Base-by-base conservation (phyloP, 2,888 invertebrate species). In the Drosophila prostipennis region DNA sequence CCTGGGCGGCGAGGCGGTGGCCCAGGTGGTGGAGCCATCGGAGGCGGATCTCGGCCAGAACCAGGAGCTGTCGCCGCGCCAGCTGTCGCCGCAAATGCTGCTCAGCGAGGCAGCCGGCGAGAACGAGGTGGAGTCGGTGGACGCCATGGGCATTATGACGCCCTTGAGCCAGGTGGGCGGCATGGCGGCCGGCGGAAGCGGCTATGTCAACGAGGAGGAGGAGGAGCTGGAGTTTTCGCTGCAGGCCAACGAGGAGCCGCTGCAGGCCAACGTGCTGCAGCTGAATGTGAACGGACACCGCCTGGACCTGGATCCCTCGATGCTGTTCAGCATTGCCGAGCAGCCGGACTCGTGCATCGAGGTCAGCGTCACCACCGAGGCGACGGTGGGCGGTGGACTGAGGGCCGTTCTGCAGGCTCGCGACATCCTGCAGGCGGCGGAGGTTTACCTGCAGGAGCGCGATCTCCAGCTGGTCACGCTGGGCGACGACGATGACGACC, bases 401-500 rank as follows among this genome's bases (percentile, higher is more conserved):
- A 69, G 52, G 0, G 73, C 75, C 0, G 57, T 73, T 19, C 40
- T 82, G 1, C 76, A 53, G 8, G 78, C 76, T 2, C 57, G 69
- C 29, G 87, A 82, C 7, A 76, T 82, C 1, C n/a, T 82, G 13
- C 65, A 70, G 92, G 93, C 71, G 91, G 93, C 54, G 91, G 76
- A 74, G 55, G 60, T 49, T 0, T 80, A 72, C 46, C 34, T 83
- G 36, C 84, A 76, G 34, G 80, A 86, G 11, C 83, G 80, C 0
- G 80, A 86, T 6, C 37, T 80, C 6, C 89, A 93, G 76, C 93
- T 93, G 77, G 92, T 93, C 23, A 23, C 53, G 0, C 13, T 68
- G 4, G 72, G 65, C 7, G 69, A 53, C 0, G 64, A 54, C 23
- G 65, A 13, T 0, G 46, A 54, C 23, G 65, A 13, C 0, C 43